Evolutionary conservation across 2,113 vertebrate species (phyloP).

Genomic region (Loxodonta africana): DNA sequence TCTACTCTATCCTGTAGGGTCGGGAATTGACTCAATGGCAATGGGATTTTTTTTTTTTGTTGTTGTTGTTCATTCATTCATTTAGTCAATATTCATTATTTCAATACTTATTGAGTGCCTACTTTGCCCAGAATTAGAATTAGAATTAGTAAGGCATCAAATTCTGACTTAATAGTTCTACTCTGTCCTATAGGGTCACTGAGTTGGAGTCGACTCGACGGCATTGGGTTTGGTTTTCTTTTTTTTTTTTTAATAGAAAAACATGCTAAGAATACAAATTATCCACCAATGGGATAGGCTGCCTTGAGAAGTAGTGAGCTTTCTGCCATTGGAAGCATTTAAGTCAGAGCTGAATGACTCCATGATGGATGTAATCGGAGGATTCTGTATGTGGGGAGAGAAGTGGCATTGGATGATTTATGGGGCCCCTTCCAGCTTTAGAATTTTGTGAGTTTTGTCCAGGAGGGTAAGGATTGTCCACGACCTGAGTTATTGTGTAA

Average conservation of each 20-base stretch:
- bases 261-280: not conserved
- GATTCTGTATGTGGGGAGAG: not conserved
- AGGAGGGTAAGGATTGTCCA: not conserved
- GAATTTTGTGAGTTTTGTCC: not conserved
- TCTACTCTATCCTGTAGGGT: too few species aligned
- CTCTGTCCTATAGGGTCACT: too few species aligned
- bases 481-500: not conserved
- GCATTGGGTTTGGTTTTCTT: too few species aligned
- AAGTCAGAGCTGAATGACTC: too few species aligned
- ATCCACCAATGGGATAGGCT: not conserved
- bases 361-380: not conserved
- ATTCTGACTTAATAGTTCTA: not conserved
- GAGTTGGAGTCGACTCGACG: too few species aligned
- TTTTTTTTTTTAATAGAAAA: not conserved
- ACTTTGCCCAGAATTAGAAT: not conserved
- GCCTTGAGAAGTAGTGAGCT: not conserved
- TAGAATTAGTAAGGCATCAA: not conserved
- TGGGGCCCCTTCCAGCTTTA: not conserved
- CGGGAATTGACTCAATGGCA: too few species aligned
- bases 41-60: too few species aligned
- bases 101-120: not conserved
- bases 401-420: accelerated
- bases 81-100: too few species aligned
- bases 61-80: not conserved
- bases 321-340: not conserved